Conservation (phyloP, 1,140 invertebrate species). For the Gonatopus flavifemur region DNA sequence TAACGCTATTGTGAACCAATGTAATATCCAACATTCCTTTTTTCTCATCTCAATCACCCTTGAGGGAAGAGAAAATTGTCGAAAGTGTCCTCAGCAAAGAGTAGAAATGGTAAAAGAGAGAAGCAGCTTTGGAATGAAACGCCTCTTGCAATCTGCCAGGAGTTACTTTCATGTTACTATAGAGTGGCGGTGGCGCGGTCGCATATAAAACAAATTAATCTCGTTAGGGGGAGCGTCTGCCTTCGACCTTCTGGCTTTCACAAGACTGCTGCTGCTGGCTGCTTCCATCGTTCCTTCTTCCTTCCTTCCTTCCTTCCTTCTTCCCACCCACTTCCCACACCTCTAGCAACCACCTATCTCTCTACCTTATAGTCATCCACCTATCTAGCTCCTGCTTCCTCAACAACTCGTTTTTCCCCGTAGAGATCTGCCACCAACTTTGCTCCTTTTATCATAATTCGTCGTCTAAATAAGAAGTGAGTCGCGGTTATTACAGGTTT, state of each 20-base stretch:
- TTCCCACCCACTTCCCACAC: background rate
- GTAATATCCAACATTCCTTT: no score
- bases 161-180: constrained; percentile 45
- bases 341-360: background rate
- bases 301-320: constrained; percentile 6
- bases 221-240: constrained; percentile 45
- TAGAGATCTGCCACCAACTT: constrained; percentile 28
- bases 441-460: constrained; percentile 39
- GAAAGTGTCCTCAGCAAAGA: constrained; percentile 19
- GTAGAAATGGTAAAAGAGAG: constrained; percentile 27
- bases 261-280: constrained; percentile 15
- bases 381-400: constrained; percentile 1
- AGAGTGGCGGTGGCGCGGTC: constrained; percentile 41
- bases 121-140: constrained; percentile 27
- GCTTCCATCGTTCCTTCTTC: no score
- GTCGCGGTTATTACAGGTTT: constrained; percentile 32
- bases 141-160: constrained; percentile 44
- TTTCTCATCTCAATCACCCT: background rate
- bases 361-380: background rate
- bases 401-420: constrained; percentile 24
- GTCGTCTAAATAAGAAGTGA: constrained; percentile 37
- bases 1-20: no score
- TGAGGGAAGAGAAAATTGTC: constrained; percentile 17
- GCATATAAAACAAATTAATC: constrained; percentile 55
- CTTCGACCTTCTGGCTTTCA: constrained; percentile 37